Evolutionary conservation across 2,797 vertebrate species (phyloP).

Genomic region (Eutrigla gurnardus): DNA sequence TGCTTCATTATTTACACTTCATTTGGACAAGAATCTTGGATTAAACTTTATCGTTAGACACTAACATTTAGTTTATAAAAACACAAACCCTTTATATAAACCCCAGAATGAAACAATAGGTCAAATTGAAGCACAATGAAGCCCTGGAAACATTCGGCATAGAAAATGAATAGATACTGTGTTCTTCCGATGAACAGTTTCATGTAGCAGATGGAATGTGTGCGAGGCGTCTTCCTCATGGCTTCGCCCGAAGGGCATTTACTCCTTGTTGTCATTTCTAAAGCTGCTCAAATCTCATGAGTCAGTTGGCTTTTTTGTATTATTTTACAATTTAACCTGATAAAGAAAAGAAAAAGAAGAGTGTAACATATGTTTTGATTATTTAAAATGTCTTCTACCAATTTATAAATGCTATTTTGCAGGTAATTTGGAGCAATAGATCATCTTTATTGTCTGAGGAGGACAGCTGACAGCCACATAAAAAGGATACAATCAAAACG

Average conservation of each 20-base stretch:
- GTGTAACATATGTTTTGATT: no score
- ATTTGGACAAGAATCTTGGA: not conserved
- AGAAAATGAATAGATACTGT: not conserved
- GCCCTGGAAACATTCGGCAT: not conserved
- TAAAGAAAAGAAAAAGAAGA: not conserved
- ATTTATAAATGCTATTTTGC: not conserved
- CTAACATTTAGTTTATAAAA: no score
- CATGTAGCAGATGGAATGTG: not conserved
- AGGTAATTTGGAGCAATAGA: not conserved
- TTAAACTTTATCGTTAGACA: no score
- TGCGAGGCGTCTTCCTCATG: not conserved
- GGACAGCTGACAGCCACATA: not conserved
- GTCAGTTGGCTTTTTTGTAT: not conserved
- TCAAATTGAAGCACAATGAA: not conserved
- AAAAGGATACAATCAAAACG: not conserved
- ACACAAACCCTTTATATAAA: no score
- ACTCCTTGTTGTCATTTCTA: not conserved
- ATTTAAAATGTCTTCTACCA: not conserved
- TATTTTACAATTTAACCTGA: not conserved
- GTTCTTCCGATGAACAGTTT: not conserved
- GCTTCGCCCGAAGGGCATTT: not conserved
- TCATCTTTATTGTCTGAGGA: not conserved
- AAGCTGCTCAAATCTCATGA: not conserved
- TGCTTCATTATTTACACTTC: not conserved
- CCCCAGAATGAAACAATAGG: no score